Base-by-base conservation (phyloP, 2,113 vertebrate species). In the Hyla sarda region DNA sequence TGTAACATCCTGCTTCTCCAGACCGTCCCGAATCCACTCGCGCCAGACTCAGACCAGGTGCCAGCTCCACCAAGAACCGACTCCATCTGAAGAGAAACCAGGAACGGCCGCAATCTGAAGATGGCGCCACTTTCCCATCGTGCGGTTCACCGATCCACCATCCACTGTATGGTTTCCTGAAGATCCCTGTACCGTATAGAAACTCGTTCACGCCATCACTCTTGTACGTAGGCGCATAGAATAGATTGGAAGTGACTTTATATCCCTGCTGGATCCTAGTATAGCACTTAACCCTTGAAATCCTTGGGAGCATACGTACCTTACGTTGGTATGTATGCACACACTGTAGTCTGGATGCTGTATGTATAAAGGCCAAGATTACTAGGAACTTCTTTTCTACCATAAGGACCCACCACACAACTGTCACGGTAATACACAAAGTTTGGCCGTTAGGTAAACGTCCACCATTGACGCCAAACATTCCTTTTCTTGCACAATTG, bases 41-140 rank as follows among this genome's bases (percentile, higher is more conserved):
- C 98, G 97, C 87, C 97, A 96, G 86, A 94, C 94, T 13, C 95
- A 93, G 23, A 93, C 95, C 89, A 97, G 96, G 87, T 99, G 98
- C 94, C 97, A 95, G 91, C 95, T 98, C 89, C 97, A 96, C 81
- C 89, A 93, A 17, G 85, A 87, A 30, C 54, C 78, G 32, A 7
- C 34, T 41, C 50, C 30, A 8, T n/a, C 67, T 28, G 85, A 87
- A 25, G 85, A 87, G 7, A 62, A 74, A 50, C 1, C 76, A 7
- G 76, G 21, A 47, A 14, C 52, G 11, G 37, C 32, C 5, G 73
- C 30, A 54, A 82, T 37, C 10, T 82, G 69, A 87, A 28, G 54
- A 73, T 41, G 21, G 25, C n/a, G n/a, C n/a, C 16, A 3, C 21
- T 73, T 58, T 45, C 71, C 37, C 30, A 50, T 19, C 21, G 13